phyloP scores from a whole-genome alignment of 2,888 invertebrate genomes.

The Aleiodes leptofemur region DNA sequence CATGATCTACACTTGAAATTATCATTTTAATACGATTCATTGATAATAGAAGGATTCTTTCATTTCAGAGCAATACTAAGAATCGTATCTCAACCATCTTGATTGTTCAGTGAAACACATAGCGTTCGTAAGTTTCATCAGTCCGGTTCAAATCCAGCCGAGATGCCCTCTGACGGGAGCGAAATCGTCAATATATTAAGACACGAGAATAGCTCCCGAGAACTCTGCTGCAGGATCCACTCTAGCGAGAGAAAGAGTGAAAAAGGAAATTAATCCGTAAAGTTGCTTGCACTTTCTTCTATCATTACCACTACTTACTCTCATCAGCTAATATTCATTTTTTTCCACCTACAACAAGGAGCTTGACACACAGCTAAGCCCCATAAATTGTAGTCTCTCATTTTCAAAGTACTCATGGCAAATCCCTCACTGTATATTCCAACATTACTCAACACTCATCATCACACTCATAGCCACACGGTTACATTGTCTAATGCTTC shows the following conservation, averaged over 20 bases:
- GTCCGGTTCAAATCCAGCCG: no score
- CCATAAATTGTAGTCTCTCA: slow-evolving; percentile 13
- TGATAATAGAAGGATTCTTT: no score
- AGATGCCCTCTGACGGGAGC: no score
- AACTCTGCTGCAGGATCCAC: no score
- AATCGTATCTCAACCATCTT: no score
- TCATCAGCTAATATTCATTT: not conserved
- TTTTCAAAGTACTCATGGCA: not conserved
- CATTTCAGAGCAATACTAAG: no score
- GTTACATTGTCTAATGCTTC: slow-evolving; percentile 10
- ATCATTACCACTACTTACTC: not conserved
- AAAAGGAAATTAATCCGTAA: not conserved
- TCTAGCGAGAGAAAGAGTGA: not conserved
- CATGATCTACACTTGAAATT: no score
- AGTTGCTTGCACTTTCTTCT: not conserved
- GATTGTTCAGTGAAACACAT: no score
- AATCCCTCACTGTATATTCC: slow-evolving; percentile 14
- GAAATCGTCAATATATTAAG: no score
- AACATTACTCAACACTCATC: not conserved
- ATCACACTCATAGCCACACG: not conserved
- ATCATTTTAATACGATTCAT: no score
- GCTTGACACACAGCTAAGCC: not conserved
- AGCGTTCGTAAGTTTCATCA: no score
- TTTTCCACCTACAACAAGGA: not conserved
- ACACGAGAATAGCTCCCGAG: no score